Base-by-base conservation (phyloP, 2,888 invertebrate species). In the Athripsodes cinereus region DNA sequence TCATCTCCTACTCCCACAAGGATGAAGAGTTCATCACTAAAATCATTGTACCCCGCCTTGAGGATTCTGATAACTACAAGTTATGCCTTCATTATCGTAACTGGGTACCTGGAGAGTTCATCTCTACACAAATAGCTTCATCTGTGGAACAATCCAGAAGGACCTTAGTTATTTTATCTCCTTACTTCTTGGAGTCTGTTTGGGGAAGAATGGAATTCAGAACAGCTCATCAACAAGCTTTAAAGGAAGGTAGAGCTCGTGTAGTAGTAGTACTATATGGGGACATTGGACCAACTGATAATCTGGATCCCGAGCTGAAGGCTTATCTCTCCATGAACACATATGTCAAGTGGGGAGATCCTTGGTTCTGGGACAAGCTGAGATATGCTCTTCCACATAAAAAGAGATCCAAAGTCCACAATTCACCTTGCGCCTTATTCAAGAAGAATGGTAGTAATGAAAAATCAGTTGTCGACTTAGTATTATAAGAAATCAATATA, bases 361-460 rank as follows among this genome's bases (percentile, higher is more conserved):
- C 86, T 8, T 87, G 85, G 84, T 91, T 92, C 73, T 92, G 90
- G 91, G 79, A 87, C 56, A 88, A 87, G 69, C 72, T 92, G 54
- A 76, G 82, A 34, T 88, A 86, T 68, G 90, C 90, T 1, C 72
- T 89, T 68, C 88, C 87, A 0, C 87, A 86, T 71, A 74, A 75
- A 2, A 69, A 71, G 0, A 69, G 68, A 57, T 20, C 31, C 35
- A 22, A 66, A 51, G 62, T 66, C 64, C 55, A 53, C 13, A 34
- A 53, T 20, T 53, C 63, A 2, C 22, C 56, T 18, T 55, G 49
- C 34, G 57, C 47, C 22, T 55, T 58, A 16, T 19, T 52, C 26
- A 59, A 55, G 46, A 64, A 63, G 53, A 64, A 64, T 47, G 63
- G 62, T 35, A 61, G 63, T 47, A 63, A 64, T 44, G 64, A 64